Base-by-base conservation (phyloP, 2,888 invertebrate genomes). In the Mimachlamys varia region DNA sequence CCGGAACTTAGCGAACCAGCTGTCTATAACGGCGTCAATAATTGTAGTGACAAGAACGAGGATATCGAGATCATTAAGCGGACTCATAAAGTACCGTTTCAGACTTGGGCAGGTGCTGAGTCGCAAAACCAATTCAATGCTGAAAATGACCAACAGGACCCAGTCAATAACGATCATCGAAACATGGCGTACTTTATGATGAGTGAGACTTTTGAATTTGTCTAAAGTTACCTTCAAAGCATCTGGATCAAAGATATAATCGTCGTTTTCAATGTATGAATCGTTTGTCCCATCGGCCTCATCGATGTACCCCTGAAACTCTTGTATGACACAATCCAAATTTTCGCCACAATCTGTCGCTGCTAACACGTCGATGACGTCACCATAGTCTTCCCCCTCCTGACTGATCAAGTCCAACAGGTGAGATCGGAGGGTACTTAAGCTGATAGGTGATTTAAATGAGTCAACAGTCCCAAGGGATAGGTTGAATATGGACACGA, bases 11-110 rank as follows among this genome's bases (percentile, higher is more conserved):
- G 90, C 92, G 38, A 89, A 89, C 49, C 93, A 37, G n/a, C 90
- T 62, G n/a, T 92, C 91, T 87, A 94, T 55, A 17, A 89, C 15
- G 37, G 93, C 91, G n/a, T 92, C 91, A 7, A 90, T 89, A 87
- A 93, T 93, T 33, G 93, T 92, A 2, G 93, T 91, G 0, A 94
- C 87, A 13, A 94, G 90, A 50, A 93, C 91, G 49, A 93, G 89
- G 5, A 91, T 92, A 88, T 94, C 94, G 44, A 93, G 90, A 49
- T 92, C 88, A 88, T 93, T 94, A 19, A 93, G 89, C 2, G 90
- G 89, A 3, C 91, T 92, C 88, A 91, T 90, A 58, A 93, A 92
- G 91, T 93, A 93, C 0, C 87, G 55, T 4, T 89, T 88, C 2
- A 93, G 55, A 88, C 92, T 92, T 27, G 94, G 94, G 17, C 93